Conservation (phyloP, 2,888 invertebrate species). For the Empis livida region DNA sequence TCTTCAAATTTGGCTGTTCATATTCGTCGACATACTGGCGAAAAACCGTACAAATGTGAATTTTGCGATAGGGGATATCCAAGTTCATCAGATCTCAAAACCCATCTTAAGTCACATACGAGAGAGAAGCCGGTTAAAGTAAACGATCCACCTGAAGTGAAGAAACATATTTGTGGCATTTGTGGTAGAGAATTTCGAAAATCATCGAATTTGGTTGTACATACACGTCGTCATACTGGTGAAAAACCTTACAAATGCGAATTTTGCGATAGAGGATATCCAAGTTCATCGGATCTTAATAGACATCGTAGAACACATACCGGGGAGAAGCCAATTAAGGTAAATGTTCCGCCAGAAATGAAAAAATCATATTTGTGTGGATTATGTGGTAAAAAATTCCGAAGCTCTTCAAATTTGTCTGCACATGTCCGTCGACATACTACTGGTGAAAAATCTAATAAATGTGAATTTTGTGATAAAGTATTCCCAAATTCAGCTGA, state of each 20-base stretch:
- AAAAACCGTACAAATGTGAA: conserved; percentile 50
- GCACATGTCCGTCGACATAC: conserved; percentile 38
- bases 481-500: conserved; percentile 59
- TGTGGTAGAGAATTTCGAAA: conserved; percentile 48
- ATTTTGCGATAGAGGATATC: conserved; percentile 48
- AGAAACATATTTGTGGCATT: conserved; percentile 39
- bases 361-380: conserved; percentile 38
- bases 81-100: conserved; percentile 46
- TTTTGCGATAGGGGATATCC: conserved; percentile 50
- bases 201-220: conserved; percentile 48
- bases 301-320: conserved; percentile 45
- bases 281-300: conserved; percentile 48
- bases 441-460: conserved; percentile 47
- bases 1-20: conserved; percentile 51
- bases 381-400: conserved; percentile 38
- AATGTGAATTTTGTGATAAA: conserved; percentile 40
- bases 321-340: conserved; percentile 40
- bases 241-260: conserved; percentile 52
- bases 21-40: conserved; percentile 53
- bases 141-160: not conserved
- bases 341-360: not conserved
- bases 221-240: conserved; percentile 54
- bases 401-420: conserved; percentile 46
- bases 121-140: conserved; percentile 40
- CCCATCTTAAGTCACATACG: conserved; percentile 46